Evolutionary conservation across 2,797 vertebrate species (phyloP), one percentile per base, ranked within the genome.

Genomic region (Parauchenoglanis punctatus): DNA sequence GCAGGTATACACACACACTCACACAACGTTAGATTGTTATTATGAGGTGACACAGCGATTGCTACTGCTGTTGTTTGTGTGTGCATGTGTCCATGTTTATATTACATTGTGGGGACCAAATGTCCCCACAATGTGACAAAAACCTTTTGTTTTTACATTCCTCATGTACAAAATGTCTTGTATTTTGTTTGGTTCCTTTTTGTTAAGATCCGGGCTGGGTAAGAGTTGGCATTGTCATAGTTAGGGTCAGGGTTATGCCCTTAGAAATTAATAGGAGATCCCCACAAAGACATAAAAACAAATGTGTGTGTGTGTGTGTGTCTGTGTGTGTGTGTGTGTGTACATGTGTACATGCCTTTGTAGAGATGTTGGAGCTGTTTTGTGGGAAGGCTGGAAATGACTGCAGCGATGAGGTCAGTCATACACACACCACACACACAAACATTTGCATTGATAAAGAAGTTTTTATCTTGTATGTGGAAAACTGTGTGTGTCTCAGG

Each of bases 301-400:
- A 35, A 35, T 1, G 35, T 35, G 35, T 35, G 35, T 35, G 25
- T 49, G 6, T 49, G 46, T 49, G 46, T 49, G 46, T 46, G 46
- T 46, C n/a, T n/a, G n/a, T 87, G 85, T 35, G 35, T 35, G 35
- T 35, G 35, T 35, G 25, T 49, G 5, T 49, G 46, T 49, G 46
- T 49, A 68, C 28, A 10, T 81, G 67, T 63, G 52, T 20, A 31
- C 18, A 68, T 63, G 52, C 40, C 20, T 65, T 35, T 83, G 15
- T 73, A 91, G 90, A 91, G 61, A 61, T 89, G 18, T 54, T 88
- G 28, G 78, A 52, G 4, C n/a, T 85, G 58, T 73, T 88, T 44
- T 49, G 59, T 83, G 84, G 40, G 65, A 77, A 83, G 46, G 59
- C 2, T 63, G 83, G 54, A 85, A 84, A 73, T 82, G 58, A 61